phyloP scores from a whole-genome alignment of 2,797 vertebrate species.

The Xenops minutus region DNA sequence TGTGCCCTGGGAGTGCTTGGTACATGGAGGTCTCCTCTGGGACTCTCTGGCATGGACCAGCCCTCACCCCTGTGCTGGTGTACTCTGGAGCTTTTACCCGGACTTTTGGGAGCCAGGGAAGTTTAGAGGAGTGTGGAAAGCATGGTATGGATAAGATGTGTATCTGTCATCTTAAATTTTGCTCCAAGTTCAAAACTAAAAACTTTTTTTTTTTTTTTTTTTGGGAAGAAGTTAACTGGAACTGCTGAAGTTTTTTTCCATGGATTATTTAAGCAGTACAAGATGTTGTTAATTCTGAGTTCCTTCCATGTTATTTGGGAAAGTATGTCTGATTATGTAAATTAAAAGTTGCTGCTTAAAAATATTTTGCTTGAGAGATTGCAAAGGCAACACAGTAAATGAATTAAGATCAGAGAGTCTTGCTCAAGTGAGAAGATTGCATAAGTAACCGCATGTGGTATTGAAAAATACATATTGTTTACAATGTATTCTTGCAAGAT shows the following conservation, averaged over 20 bases:
- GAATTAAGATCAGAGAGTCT: slow-evolving; percentile 66
- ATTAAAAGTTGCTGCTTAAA: slow-evolving; percentile 70
- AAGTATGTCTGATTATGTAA: slow-evolving; percentile 72
- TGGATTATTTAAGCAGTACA: slow-evolving; percentile 57
- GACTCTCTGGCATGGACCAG: not conserved
- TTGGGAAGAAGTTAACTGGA: slow-evolving; percentile 57
- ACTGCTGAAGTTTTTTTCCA: slow-evolving; percentile 57
- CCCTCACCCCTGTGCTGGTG: not conserved
- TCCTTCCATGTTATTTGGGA: slow-evolving; percentile 57
- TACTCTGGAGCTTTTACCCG: not conserved
- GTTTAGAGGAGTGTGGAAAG: not conserved
- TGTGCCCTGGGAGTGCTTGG: not conserved
- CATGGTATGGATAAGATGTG: accelerated
- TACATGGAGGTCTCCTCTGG: not conserved
- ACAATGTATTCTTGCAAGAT: slow-evolving; percentile 63
- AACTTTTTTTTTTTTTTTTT: slow-evolving; percentile 4
- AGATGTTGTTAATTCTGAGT: slow-evolving; percentile 58
- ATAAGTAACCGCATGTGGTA: slow-evolving; percentile 57
- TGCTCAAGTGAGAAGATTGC: slow-evolving; percentile 71
- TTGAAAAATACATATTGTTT: slow-evolving; percentile 70
- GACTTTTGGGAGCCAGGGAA: not conserved
- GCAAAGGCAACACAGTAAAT: slow-evolving; percentile 63
- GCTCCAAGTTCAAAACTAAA: slow-evolving; percentile 28
- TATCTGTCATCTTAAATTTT: not conserved
- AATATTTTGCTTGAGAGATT: slow-evolving; percentile 64